Conservation (phyloP, 2,888 invertebrate species). For the Acleris holmiana region DNA sequence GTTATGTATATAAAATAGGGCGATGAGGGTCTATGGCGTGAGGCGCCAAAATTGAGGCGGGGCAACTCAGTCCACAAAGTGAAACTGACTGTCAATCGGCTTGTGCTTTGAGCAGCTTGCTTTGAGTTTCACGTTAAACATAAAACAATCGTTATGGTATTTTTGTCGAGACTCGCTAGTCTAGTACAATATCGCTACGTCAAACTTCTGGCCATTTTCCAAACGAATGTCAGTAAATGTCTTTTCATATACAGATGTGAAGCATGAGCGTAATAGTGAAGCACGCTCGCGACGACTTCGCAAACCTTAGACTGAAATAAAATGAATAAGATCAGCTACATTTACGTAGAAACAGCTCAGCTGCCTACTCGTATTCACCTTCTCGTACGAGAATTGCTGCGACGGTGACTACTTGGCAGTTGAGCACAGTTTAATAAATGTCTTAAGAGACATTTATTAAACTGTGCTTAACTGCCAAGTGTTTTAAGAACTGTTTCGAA, state of each 20-base stretch:
- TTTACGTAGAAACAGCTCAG: constrained; percentile 15
- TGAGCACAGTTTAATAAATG: too few relatives aligned
- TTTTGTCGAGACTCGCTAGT: background rate
- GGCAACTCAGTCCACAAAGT: constrained; percentile 1
- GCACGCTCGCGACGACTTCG: constrained; percentile 16
- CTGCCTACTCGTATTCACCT: constrained; percentile 18
- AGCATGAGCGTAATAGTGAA: too few relatives aligned
- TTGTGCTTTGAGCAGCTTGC: background rate
- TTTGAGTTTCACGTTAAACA: background rate
- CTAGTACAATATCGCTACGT: constrained; percentile 22
- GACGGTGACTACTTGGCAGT: too few relatives aligned
- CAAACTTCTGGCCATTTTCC: constrained; percentile 28
- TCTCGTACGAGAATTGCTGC: too few relatives aligned
- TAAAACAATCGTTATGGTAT: constrained; percentile 5
- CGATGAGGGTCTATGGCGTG: constrained; percentile 21
- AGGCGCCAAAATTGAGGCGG: constrained; percentile 30
- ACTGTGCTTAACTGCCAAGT: too few relatives aligned
- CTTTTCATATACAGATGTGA: constrained; percentile 1
- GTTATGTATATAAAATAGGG: constrained; percentile 35
- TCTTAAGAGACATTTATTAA: too few relatives aligned
- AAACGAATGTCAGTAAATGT: constrained; percentile 27
- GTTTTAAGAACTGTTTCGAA: too few relatives aligned
- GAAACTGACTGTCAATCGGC: constrained; percentile 3
- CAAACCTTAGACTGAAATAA: constrained; percentile 21
- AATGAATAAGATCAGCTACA: constrained; percentile 31